phyloP scores from a whole-genome alignment of 2,113 vertebrate genomes.

The Heliornis fulica region DNA sequence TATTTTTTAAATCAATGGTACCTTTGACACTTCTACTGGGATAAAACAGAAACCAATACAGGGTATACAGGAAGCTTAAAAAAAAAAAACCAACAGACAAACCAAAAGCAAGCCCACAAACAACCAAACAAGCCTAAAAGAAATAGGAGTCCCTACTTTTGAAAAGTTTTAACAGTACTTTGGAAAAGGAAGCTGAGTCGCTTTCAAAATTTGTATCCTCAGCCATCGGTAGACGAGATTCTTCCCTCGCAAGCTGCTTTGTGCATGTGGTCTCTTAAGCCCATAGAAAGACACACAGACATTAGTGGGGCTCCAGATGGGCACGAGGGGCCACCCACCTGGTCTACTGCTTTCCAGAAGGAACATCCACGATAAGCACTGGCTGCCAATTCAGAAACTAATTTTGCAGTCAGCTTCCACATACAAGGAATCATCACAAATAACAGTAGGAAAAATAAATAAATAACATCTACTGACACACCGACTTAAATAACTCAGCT shows the following conservation, averaged over 20 bases:
- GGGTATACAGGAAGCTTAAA: no score
- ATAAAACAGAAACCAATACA: neutral
- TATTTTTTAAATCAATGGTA: neutral
- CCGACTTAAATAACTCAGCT: neutral
- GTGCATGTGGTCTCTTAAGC: neutral
- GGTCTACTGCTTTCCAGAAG: neutral
- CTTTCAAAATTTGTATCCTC: neutral
- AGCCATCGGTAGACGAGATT: neutral
- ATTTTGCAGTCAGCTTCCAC: neutral
- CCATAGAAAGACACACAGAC: neutral
- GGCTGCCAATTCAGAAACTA: neutral
- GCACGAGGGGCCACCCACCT: neutral
- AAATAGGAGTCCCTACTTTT: neutral
- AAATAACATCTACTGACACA: neutral
- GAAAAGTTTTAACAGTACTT: neutral
- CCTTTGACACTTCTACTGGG: neutral
- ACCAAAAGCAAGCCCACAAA: neutral
- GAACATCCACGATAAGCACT: neutral
- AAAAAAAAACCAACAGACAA: neutral
- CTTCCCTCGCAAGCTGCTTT: neutral
- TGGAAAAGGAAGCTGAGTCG: neutral
- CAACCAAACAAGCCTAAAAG: neutral
- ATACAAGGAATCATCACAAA: accelerated
- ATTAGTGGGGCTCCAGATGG: neutral
- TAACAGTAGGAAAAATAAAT: neutral